Evolutionary conservation across 2,113 vertebrate genomes (phyloP), one percentile per base, ranked within the genome.

Genomic region (Saguinus midas): DNA sequence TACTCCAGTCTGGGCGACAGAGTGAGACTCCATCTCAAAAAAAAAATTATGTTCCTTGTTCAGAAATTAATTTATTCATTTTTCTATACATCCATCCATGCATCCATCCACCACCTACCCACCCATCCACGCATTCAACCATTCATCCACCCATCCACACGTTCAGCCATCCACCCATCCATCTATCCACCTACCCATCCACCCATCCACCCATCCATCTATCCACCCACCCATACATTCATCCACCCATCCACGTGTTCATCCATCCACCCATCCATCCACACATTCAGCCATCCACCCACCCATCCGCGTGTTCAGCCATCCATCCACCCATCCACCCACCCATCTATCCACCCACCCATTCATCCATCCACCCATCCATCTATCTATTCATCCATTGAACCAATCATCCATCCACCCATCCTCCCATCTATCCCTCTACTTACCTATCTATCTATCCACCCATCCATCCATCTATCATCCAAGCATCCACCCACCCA

Each of bases 191-290:
- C 12, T 12, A 14, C 3, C 10, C 2, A 50, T 13, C 48, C 48
- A 13, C 2, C 32, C 14, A n/a, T 2, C 0, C 29, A 76, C 0
- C 50, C 37, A 61, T 0, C 6, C n/a, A 45, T 0, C 23, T 1
- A 61, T 1, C 3, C 18, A 27, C 0, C 12, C 6, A 8, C 0
- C 5, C 40, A 43, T 0, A 43, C 5, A n/a, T 20, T 12, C 35
- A 20, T 4, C 4, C 68, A 37, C 1, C 17, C 17, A 37, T 1
- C 2, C 6, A 23, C 0, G 13, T 17, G 8, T 8, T 0, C 20
- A 50, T 5, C 27, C 0, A 21, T 7, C 7, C 13, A 37, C 0
- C 25, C 11, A n/a, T 0, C 13, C 17, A 12, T 3, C 14, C 37
- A 48, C 4, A 9, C 21, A 14, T 1, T 25, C 11, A 50, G 8